Evolutionary conservation across 1,140 invertebrate species (phyloP), one percentile per base, ranked within the genome.

Genomic region (Yoshiicerus persimilis): DNA sequence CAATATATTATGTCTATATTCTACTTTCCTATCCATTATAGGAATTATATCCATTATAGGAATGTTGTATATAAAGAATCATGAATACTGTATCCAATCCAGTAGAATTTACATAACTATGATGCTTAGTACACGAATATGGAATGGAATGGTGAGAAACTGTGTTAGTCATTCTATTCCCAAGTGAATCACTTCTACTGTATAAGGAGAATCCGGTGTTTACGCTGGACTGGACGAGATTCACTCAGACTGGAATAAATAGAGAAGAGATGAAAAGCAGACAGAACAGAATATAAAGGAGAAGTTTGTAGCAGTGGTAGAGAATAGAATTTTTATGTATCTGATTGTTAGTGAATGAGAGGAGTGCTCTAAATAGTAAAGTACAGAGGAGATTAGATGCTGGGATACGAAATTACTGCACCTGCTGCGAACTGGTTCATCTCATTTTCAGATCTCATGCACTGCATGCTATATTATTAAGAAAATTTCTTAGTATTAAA

Each of bases 341-440:
- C 47, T 56, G 47, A 56, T 56, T 56, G 47, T 16, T 56, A 56
- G 47, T 56, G 47, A 56, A 56, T 56, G 47, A 56, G 47, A 56
- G 47, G 47, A 56, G 47, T 56, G 47, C 47, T 56, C 47, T 56
- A 56, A 56, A 56, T 56, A 56, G n/a, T 56, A 56, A 56, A 56
- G 47, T 56, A 56, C 47, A 56, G 47, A 11, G 41, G 13, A 56
- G 47, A 56, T 56, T 56, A 56, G 20, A 56, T 56, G 16, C 47
- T 56, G 47, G 47, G 47, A 56, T 56, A 38, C 30, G 30, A 9
- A 75, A 27, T 34, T 75, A 75, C 27, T 77, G 70, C 70, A 70
- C 64, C 32, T 32, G 70, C 75, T 80, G 75, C 30, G 75, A 80
- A 80, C 75, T 80, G 75, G 75, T 80, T 80, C 75, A 80, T 80